Percentiles rank a stretch among this genome's conserved stretches.
Conservation (phyloP, 2,797 vertebrate genomes). For the Melanotaenia nigrans region DNA sequence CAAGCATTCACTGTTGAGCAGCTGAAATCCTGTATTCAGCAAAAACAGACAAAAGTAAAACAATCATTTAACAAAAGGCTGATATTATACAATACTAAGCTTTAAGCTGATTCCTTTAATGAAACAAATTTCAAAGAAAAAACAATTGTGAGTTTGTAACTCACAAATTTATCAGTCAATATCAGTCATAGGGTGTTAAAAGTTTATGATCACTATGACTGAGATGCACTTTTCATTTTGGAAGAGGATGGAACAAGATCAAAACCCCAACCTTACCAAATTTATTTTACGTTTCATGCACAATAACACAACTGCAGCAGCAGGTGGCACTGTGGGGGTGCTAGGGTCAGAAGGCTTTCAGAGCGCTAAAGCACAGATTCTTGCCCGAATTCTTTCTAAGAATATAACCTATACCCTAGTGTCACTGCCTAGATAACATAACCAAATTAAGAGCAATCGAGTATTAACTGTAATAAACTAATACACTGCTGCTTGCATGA, state of each 20-base stretch:
- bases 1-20: neutral
- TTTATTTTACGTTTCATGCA: neutral
- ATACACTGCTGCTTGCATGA: constrained; percentile 8
- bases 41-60: neutral
- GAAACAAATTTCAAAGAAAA: too few relatives aligned
- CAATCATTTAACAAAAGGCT: neutral
- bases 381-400: constrained; percentile 2
- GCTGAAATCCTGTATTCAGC: neutral
- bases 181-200: too few relatives aligned
- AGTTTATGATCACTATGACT: too few relatives aligned
- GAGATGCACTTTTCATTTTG: neutral
- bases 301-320: constrained; percentile 25
- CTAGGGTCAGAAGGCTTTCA: neutral
- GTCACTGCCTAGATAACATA: constrained; percentile 24
- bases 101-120: neutral
- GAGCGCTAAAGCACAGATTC: neutral
- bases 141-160: too few relatives aligned
- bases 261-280: neutral
- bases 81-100: neutral
- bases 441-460: constrained; percentile 6
- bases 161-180: too few relatives aligned
- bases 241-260: neutral
- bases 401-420: neutral
- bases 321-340: constrained; percentile 59
- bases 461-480: constrained; percentile 8